These are phyloP conservation scores for Silurus lanzhouensis DNA, from an alignment of 2,797 vertebrate genomes.

Conservation along the genomic window DNA sequence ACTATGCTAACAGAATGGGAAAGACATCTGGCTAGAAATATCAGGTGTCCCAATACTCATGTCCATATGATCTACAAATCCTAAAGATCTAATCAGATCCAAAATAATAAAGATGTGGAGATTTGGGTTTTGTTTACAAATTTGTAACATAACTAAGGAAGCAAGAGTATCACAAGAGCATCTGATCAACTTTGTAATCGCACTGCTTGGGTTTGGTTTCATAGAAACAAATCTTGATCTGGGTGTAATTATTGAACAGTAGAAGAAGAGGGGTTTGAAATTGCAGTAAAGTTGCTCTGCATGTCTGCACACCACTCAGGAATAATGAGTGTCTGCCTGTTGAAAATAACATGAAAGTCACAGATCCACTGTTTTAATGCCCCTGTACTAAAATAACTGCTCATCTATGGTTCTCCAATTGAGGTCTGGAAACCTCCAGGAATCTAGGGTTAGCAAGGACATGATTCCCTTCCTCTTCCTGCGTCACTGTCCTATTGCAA, in stretches of 20 bases:
- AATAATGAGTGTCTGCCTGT: not conserved
- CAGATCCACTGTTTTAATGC: not conserved
- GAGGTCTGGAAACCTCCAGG: not conserved
- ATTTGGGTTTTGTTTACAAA: too few relatives aligned
- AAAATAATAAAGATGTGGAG: too few relatives aligned
- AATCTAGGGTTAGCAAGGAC: not conserved
- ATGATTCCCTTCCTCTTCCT: not conserved
- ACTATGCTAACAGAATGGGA: too few relatives aligned
- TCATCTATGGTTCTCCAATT: not conserved
- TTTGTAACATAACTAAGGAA: too few relatives aligned
- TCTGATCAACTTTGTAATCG: not conserved
- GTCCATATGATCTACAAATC: too few relatives aligned
- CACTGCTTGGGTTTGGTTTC: not conserved
- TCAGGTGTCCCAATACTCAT: too few relatives aligned
- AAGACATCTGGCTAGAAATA: too few relatives aligned
- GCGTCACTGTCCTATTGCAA: too few relatives aligned
- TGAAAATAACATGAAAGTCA: not conserved
- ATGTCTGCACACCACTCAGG: not conserved
- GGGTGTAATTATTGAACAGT: not conserved
- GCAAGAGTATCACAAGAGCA: not conserved
- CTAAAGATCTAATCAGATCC: too few relatives aligned
- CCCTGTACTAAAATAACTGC: not conserved
- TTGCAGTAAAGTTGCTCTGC: not conserved
- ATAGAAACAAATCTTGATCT: not conserved
- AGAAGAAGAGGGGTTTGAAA: not conserved